phyloP scores from a whole-genome alignment of 2,797 vertebrate species.

The Toxotes lorentzi region DNA sequence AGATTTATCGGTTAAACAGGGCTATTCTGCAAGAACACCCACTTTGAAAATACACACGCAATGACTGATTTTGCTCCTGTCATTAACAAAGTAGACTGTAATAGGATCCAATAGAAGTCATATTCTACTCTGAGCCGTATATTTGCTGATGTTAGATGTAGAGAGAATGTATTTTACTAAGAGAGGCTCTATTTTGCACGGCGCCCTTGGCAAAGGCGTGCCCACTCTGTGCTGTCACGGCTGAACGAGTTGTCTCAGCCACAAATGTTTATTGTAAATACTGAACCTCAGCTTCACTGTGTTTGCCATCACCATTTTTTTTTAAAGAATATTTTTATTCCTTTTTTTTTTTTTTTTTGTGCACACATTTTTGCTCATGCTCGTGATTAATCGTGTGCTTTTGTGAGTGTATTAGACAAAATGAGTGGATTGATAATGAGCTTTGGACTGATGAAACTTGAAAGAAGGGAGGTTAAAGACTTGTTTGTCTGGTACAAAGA shows the following conservation, averaged over 20 bases:
- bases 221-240: conserved; percentile 55
- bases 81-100: conserved; percentile 42
- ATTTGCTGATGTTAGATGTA: conserved; percentile 76
- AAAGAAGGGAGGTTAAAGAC: conserved; percentile 37
- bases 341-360: conserved; percentile 5
- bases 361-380: conserved; percentile 25
- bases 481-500: conserved; percentile 9
- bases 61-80: conserved; percentile 39
- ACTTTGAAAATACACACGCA: conserved; percentile 19
- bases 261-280: conserved; percentile 62
- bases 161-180: conserved; percentile 83
- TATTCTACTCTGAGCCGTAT: conserved; percentile 73
- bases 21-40: conserved; percentile 9
- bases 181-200: conserved; percentile 85
- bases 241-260: conserved; percentile 48
- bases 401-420: conserved; percentile 36
- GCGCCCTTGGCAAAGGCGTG: conserved; percentile 39
- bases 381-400: conserved; percentile 50
- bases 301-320: conserved; percentile 43
- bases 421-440: conserved; percentile 38
- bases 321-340: conserved; percentile 6
- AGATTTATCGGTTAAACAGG: conserved; percentile 34
- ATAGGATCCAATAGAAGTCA: conserved; percentile 40
- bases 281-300: conserved; percentile 50
- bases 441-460: conserved; percentile 49